phyloP scores from a whole-genome alignment of 92 coral and sea anemone genomes.

The Palythoa caribaeorum region DNA sequence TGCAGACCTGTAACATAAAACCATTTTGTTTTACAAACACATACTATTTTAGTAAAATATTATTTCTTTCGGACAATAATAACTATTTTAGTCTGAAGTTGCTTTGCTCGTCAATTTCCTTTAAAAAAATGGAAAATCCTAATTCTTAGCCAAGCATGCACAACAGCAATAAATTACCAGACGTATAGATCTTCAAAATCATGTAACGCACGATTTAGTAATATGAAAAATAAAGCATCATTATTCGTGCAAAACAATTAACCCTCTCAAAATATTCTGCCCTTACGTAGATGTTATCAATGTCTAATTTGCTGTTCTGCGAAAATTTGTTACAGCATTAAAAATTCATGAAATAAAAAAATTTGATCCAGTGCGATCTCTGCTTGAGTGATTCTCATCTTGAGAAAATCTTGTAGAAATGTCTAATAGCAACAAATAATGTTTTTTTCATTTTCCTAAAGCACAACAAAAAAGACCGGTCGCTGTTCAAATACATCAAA shows the following conservation, averaged over 20 bases:
- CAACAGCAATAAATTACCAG: background rate
- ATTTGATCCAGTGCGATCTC: background rate
- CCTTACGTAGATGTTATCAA: constrained; percentile 18
- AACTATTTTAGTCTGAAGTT: background rate
- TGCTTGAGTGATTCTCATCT: background rate
- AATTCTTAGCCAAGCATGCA: background rate
- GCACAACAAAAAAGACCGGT: background rate
- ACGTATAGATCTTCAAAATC: background rate
- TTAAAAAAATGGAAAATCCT: background rate
- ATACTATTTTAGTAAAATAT: background rate
- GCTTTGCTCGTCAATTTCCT: background rate
- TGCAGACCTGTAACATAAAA: background rate
- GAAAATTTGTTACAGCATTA: constrained; percentile 9
- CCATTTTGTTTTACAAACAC: background rate
- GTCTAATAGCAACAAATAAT: background rate
- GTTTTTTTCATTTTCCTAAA: background rate
- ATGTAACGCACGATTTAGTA: background rate
- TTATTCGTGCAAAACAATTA: constrained; percentile 34
- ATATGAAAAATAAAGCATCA: background rate
- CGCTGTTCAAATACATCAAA: background rate
- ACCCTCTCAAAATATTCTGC: constrained; percentile 10
- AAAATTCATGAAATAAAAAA: constrained; percentile 23
- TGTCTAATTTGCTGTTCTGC: constrained; percentile 20
- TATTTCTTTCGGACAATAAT: background rate
- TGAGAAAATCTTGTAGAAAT: background rate